Evolutionary conservation across 2,888 invertebrate genomes (phyloP), one percentile per base, ranked within the genome.

Genomic region (Mythimna pallens): DNA sequence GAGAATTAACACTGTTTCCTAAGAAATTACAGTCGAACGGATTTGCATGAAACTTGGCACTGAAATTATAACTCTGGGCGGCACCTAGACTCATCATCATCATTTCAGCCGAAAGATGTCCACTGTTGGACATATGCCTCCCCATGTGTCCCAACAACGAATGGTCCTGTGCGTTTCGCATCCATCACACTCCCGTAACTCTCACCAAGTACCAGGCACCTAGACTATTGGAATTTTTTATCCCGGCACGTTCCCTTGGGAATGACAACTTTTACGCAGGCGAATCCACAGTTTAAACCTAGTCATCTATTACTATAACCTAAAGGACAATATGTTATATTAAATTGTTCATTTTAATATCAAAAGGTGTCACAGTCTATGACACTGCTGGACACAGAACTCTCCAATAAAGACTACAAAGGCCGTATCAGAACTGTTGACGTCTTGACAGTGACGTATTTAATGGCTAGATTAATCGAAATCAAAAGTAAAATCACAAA

Each of bases 341-440:
- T 47, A 47, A 47, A 47, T 47, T 47, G 17, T 47, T 47, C 3
- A 17, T 36, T 47, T 54, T 65, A 54, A 20, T 50, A 14, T 36
- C 25, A 55, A 17, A 59, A 36, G 10, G 20, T n/a, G 25, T 34
- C 30, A 50, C 30, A 47, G 20, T 25, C 14, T 40, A 50, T 47
- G 17, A 14, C 47, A 47, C 47, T 47, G 22, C 12, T 43, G 30
- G 20, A 22, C 57, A 34, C 30, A 50, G 34, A 76, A 52, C 43
- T 30, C 25, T 36, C 17, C 25, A 54, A 52, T 64, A 64, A 34
- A 59, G 10, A 20, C 12, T 47, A 74, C n/a, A 63, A 73, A 47
- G n/a, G 9, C n/a, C 22, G 36, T 62, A 36, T 36, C 47, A 57
- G 3, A 20, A 14, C 10, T 47, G 30, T 20, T n/a, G 74, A 57